These are phyloP conservation scores for Aplochiton taeniatus DNA, from an alignment of 2,797 vertebrate genomes.

Conservation along the genomic window DNA sequence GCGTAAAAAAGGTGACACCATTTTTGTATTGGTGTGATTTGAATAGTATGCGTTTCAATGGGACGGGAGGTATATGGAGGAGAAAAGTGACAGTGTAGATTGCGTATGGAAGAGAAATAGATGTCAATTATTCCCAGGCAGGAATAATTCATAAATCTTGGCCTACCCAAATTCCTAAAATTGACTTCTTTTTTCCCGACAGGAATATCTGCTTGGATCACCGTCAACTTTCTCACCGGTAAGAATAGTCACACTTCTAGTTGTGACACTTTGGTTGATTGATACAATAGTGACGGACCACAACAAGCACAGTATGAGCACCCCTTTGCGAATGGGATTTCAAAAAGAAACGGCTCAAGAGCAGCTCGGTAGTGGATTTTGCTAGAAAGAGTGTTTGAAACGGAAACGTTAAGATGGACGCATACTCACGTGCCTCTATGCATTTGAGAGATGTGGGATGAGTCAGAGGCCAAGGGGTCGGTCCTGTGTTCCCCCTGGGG, in stretches of 20 bases:
- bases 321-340: too few species aligned
- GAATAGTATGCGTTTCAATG: background rate
- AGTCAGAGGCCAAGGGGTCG: too few species aligned
- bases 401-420: too few species aligned
- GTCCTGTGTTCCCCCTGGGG: background rate
- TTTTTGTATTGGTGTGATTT: background rate
- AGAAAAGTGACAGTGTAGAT: too few species aligned
- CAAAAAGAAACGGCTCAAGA: background rate
- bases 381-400: background rate
- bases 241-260: slow-evolving; percentile 19
- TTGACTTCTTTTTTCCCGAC: slow-evolving; percentile 22
- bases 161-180: too few species aligned
- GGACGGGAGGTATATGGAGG: too few species aligned
- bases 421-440: too few species aligned
- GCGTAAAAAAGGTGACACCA: background rate
- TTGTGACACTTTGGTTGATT: background rate
- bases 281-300: background rate
- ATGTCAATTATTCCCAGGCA: too few species aligned
- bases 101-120: too few species aligned
- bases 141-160: too few species aligned
- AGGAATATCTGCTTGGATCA: slow-evolving; percentile 96
- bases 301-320: background rate
- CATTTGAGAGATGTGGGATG: too few species aligned
- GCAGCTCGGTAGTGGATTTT: background rate
- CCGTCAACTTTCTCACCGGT: slow-evolving; percentile 93